Evolutionary conservation across 2,888 invertebrate species (phyloP).

Genomic region (Andrena haemorrhoa): DNA sequence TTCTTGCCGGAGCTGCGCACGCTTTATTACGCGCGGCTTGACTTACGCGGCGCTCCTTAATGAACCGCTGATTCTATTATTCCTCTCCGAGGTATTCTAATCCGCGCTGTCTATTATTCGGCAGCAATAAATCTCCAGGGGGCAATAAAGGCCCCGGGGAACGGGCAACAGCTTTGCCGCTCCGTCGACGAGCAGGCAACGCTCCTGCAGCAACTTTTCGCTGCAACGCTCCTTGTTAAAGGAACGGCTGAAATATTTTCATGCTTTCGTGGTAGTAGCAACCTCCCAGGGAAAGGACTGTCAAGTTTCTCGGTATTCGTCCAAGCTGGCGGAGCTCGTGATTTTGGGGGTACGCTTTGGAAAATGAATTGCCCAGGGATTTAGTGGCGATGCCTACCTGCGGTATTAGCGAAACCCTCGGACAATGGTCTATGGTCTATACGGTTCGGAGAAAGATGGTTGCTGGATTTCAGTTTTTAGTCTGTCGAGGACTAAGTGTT

Average conservation of each 20-base stretch:
- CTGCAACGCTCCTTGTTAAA: neutral
- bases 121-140: slow-evolving; percentile 21
- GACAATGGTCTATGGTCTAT: neutral
- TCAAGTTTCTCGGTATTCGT: neutral
- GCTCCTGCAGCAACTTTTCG: neutral
- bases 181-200: neutral
- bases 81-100: slow-evolving; percentile 20
- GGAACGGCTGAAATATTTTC: neutral
- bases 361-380: neutral
- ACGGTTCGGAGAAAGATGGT: too few species aligned
- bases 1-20: neutral
- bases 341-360: neutral
- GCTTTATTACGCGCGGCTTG: neutral
- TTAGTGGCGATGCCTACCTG: neutral
- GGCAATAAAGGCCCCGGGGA: slow-evolving; percentile 20
- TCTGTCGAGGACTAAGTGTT: too few species aligned
- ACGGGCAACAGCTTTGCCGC: neutral
- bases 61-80: slow-evolving; percentile 24
- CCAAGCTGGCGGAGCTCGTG: neutral
- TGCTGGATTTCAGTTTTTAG: too few species aligned
- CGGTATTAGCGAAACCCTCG: neutral
- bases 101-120: slow-evolving; percentile 17
- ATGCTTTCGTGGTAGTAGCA: neutral
- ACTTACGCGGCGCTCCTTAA: slow-evolving; percentile 16
- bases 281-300: slow-evolving; percentile 1